phyloP scores from a whole-genome alignment of 2,113 vertebrate species.

The Odontesthes bonariensis region DNA sequence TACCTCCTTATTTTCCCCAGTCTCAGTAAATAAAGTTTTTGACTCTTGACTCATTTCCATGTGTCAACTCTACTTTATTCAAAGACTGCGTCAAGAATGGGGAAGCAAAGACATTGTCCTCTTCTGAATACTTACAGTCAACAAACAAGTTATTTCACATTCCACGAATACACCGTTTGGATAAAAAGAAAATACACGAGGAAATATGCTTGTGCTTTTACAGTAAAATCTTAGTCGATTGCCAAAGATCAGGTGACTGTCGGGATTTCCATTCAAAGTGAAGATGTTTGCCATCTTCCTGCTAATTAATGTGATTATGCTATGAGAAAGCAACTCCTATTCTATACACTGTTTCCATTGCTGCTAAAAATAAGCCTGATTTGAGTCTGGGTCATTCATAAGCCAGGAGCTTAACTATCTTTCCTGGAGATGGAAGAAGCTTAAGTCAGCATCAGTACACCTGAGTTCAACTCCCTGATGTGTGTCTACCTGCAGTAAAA shows the following conservation, averaged over 20 bases:
- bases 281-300: neutral
- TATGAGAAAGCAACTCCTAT: neutral
- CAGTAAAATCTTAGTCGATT: neutral
- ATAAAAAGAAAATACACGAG: no score
- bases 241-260: neutral
- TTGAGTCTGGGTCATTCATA: conserved; percentile 6
- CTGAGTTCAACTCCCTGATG: neutral
- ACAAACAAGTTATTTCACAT: no score
- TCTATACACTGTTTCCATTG: neutral
- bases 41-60: no score
- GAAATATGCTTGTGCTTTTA: no score
- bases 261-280: neutral
- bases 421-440: neutral
- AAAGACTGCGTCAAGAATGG: no score
- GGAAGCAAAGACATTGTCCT: no score
- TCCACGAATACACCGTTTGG: no score
- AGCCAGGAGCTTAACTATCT: neutral
- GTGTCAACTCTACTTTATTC: no score
- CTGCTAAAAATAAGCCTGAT: conserved; percentile 21
- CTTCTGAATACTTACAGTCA: no score
- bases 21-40: no score
- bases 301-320: neutral
- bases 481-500: neutral
- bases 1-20: neutral
- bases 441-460: neutral